Evolutionary conservation across 2,888 invertebrate species (phyloP).

Genomic region (Stenurella melanura): DNA sequence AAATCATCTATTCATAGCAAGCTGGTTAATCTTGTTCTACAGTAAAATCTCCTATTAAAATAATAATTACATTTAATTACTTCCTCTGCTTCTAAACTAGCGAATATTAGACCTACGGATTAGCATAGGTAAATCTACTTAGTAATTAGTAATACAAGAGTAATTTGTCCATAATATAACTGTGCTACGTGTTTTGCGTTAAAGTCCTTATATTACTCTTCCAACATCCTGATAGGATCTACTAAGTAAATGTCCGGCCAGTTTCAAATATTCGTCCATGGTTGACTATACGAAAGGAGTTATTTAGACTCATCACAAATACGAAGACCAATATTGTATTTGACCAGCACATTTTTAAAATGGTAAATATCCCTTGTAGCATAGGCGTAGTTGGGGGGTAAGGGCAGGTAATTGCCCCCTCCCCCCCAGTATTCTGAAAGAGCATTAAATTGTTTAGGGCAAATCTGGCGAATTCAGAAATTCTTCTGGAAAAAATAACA

Average conservation of each 20-base stretch:
- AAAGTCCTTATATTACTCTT: constrained; percentile 5
- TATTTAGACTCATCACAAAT: too few species aligned
- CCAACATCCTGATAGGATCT: not conserved
- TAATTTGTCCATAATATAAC: constrained; percentile 52
- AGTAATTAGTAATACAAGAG: constrained; percentile 51
- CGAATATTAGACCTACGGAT: constrained; percentile 41
- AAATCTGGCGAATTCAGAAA: too few species aligned
- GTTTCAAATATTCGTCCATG: not conserved
- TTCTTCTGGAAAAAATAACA: too few species aligned
- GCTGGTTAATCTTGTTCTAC: constrained; percentile 42
- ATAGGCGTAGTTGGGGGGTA: too few species aligned
- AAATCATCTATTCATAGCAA: constrained; percentile 17
- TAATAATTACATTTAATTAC: constrained; percentile 54
- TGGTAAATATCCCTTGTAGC: too few species aligned
- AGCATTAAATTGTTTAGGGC: too few species aligned
- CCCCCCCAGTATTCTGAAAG: too few species aligned
- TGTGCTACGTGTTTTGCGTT: constrained; percentile 42
- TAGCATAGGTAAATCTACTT: constrained; percentile 47
- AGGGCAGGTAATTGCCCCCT: too few species aligned
- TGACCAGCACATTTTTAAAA: too few species aligned
- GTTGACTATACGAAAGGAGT: too few species aligned
- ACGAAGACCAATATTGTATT: too few species aligned
- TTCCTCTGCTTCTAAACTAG: constrained; percentile 45
- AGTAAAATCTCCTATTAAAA: constrained; percentile 40
- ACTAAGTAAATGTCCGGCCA: not conserved